Percentiles rank a stretch among this genome's conserved stretches.
Evolutionary conservation across 2,888 invertebrate genomes (phyloP).

Genomic region (Rhogogaster chlorosoma): DNA sequence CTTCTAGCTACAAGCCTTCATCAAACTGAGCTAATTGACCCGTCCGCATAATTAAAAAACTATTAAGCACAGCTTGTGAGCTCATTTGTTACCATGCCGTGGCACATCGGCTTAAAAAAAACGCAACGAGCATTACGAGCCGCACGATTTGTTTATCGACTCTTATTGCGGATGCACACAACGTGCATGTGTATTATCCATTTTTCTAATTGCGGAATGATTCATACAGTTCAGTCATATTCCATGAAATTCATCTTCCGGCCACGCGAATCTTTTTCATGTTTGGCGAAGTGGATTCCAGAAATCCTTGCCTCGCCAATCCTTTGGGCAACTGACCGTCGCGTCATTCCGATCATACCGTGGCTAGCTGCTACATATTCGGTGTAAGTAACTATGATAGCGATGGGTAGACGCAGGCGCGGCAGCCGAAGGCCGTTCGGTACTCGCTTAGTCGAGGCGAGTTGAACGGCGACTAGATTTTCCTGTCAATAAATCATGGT

Average conservation of each 20-base stretch:
- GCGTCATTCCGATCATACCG: slow-evolving; percentile 13
- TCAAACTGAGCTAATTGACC: slow-evolving; percentile 38
- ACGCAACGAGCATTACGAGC: neutral
- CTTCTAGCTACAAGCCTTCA: slow-evolving; percentile 32
- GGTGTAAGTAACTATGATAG: slow-evolving; percentile 1
- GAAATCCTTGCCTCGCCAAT: slow-evolving; percentile 30
- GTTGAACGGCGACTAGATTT: slow-evolving; percentile 75
- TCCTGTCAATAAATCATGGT: slow-evolving; percentile 77
- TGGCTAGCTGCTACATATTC: neutral
- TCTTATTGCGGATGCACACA: neutral
- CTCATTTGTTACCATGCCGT: slow-evolving; percentile 27
- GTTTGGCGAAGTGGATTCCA: neutral
- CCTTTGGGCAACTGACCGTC: neutral
- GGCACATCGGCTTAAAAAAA: slow-evolving; percentile 1
- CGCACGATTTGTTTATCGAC: neutral
- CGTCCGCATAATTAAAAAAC: slow-evolving; percentile 45
- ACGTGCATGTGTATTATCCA: neutral
- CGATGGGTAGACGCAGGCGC: slow-evolving; percentile 44
- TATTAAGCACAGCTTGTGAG: slow-evolving; percentile 31
- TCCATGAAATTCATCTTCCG: neutral
- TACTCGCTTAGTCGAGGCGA: slow-evolving; percentile 57
- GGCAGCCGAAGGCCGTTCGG: slow-evolving; percentile 44
- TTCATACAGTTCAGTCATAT: neutral
- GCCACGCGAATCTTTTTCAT: neutral
- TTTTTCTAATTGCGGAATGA: neutral